Conservation (phyloP, 2,797 vertebrate species). For the Erithacus rubecula region DNA sequence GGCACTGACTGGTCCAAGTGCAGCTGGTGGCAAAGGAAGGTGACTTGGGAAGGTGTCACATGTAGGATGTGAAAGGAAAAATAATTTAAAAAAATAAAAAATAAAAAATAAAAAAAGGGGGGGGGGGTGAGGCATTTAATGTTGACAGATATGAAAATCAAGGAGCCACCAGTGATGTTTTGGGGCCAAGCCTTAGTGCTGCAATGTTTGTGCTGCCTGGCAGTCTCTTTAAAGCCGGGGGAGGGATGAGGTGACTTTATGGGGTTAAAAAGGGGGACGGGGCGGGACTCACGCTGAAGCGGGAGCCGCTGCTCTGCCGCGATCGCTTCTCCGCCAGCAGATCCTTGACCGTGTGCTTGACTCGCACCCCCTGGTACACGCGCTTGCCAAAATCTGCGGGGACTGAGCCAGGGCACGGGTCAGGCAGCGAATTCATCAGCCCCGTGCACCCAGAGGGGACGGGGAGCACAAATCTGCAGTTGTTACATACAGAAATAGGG, state of each 20-base stretch:
- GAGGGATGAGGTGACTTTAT: fast-evolving
- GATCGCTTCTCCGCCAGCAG: slow-evolving; percentile 93
- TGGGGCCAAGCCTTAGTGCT: background rate
- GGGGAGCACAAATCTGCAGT: fast-evolving
- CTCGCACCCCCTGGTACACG: slow-evolving; percentile 93
- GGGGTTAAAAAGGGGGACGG: fast-evolving
- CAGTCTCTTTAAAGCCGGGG: background rate
- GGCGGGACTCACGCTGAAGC: slow-evolving; percentile 81
- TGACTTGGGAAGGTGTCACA: background rate
- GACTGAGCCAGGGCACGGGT: slow-evolving; percentile 15
- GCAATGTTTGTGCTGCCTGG: background rate
- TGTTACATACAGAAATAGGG: background rate
- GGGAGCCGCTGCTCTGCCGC: slow-evolving; percentile 80
- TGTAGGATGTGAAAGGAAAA: background rate
- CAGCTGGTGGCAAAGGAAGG: background rate
- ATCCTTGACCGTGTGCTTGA: slow-evolving; percentile 97
- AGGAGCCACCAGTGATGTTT: background rate
- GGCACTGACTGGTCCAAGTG: background rate
- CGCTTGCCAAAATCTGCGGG: slow-evolving; percentile 86
- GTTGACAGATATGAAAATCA: background rate
- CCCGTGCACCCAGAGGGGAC: background rate
- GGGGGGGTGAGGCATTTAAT: background rate
- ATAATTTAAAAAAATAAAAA: too few species aligned
- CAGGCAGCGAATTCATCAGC: background rate
- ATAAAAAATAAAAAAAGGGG: too few species aligned